Conservation (phyloP, 1,140 invertebrate species). For the Littorina saxatilis region DNA sequence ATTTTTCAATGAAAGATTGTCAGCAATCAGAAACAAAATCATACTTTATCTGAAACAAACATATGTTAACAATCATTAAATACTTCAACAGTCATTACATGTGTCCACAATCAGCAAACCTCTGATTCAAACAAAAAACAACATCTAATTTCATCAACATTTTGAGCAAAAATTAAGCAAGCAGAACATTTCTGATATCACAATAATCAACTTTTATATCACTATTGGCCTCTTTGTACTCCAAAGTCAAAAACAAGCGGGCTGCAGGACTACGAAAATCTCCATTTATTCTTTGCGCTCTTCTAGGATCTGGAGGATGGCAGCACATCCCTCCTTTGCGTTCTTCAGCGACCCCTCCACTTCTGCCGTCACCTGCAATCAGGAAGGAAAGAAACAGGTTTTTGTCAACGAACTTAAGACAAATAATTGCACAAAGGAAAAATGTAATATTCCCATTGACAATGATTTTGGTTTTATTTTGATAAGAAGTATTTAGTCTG, state of each 20-base stretch:
- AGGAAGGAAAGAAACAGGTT: constrained; percentile 25
- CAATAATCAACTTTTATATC: not conserved
- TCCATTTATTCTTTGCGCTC: constrained; percentile 48
- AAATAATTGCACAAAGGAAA: not conserved
- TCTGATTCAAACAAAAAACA: no score
- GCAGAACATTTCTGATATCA: no score
- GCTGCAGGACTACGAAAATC: not conserved
- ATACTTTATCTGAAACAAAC: no score
- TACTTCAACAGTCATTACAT: no score
- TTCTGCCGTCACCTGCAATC: constrained; percentile 61
- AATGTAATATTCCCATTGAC: not conserved
- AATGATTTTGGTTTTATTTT: not conserved
- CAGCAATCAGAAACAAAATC: no score
- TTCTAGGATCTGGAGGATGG: constrained; percentile 65
- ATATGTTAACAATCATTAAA: no score
- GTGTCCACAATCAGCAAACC: no score
- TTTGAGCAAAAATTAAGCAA: no score
- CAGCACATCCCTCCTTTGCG: constrained; percentile 62
- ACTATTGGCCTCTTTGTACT: constrained; percentile 5
- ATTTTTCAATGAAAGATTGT: no score
- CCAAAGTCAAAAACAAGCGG: not conserved
- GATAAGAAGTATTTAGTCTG: not conserved
- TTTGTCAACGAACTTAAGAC: not conserved
- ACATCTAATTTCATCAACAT: no score
- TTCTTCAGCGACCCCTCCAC: constrained; percentile 59